Base-by-base conservation (phyloP, 2,113 vertebrate species). In the Cyrtonyx montezumae region DNA sequence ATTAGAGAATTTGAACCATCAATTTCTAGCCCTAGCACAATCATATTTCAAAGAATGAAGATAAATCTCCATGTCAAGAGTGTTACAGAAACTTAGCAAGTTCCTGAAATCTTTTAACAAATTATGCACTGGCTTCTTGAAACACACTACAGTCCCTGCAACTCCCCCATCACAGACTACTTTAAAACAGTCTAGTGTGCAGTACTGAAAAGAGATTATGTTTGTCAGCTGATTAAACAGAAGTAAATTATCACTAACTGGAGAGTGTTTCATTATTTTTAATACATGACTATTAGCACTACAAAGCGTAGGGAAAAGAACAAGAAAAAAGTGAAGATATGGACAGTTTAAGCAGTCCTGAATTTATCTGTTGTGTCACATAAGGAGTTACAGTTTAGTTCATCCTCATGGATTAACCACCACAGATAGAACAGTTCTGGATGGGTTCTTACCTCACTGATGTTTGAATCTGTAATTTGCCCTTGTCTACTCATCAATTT, bases 401-500 rank as follows among this genome's bases (percentile, higher is more conserved):
- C n/a, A 73, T 67, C 21, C 55, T 63, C 40, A 6, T 30, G 5
- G 69, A 66, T 56, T 75, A 78, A 69, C 32, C 55, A 34, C 4
- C 49, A 91, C 17, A 81, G 70, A 61, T 23, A 82, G 53, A 70
- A 65, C 3, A 69, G 48, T 40, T 91, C 68, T 63, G 63, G 90
- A 87, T 10, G 9, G 26, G 34, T 73, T 91, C 97, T 98, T 98
- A 99, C 98, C 98, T 98, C 98, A 69, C 97, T 93, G 76, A 99
- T 98, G 96, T 98, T 98, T 87, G 96, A 93, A 96, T 99, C 98
- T 21, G 97, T 98, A 93, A 99, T 97, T 63, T 94, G 97, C 6
- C 98, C 98, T 71, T 98, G 97, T 5, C 91, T 71, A 66, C 98
- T 98, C 98, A 98, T 98, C 74, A 98, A 97, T 71, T 97, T 98